Percentiles rank a stretch among this genome's conserved stretches.
Conservation (phyloP, 1,140 invertebrate genomes). For the Andrena cerasifolii region DNA sequence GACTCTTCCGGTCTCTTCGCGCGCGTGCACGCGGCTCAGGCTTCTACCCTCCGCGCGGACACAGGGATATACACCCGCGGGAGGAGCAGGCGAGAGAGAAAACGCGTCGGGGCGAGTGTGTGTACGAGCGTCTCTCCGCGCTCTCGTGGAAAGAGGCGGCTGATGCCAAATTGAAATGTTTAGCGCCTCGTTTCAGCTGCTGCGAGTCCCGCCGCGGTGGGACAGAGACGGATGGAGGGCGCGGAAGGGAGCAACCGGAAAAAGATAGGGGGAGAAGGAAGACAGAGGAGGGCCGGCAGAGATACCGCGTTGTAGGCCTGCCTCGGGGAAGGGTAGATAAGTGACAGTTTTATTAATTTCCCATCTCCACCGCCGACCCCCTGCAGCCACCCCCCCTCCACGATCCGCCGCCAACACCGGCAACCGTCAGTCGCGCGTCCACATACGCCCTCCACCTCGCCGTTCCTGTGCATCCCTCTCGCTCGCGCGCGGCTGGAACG, state of each 20-base stretch:
- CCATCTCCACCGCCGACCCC: constrained; percentile 82
- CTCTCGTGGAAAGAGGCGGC: constrained; percentile 46
- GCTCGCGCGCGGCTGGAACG: neutral
- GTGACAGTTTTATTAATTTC: constrained; percentile 90
- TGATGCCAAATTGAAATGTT: constrained; percentile 81
- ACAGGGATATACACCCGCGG: neutral
- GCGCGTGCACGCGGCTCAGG: constrained; percentile 17
- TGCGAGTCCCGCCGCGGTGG: constrained; percentile 67
- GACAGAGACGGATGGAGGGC: constrained; percentile 35
- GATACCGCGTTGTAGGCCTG: constrained; percentile 58
- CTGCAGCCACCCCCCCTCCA: constrained; percentile 60
- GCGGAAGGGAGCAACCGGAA: constrained; percentile 45
- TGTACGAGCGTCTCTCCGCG: neutral
- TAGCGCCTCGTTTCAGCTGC: constrained; percentile 76
- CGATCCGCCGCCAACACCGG: constrained; percentile 53
- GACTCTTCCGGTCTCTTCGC: constrained; percentile 54
- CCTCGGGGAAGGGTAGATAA: constrained; percentile 82
- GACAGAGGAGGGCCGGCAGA: constrained; percentile 53
- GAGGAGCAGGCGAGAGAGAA: neutral
- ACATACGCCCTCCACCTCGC: constrained; percentile 41
- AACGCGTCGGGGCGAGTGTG: constrained; percentile 29
- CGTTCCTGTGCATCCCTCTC: no score
- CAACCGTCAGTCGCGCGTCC: constrained; percentile 68
- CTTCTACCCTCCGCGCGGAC: constrained; percentile 27
- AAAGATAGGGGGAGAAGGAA: constrained; percentile 41